These are phyloP conservation scores for Ectropis grisescens DNA, from an alignment of 1,140 invertebrate genomes.

Conservation along the genomic window DNA sequence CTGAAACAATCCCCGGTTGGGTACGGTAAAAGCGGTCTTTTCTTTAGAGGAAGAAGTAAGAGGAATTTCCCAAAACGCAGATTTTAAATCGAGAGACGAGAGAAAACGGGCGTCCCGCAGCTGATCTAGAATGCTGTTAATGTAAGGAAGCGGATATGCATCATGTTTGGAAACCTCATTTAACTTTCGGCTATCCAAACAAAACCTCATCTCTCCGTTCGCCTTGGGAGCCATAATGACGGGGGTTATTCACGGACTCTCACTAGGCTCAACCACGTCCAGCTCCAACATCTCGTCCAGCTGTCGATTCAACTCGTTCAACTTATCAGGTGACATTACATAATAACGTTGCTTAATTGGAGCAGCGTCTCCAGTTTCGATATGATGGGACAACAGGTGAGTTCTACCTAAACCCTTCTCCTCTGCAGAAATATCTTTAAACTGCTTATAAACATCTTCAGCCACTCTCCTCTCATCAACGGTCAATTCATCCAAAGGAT, in stretches of 20 bases:
- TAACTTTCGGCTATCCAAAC: constrained; percentile 7
- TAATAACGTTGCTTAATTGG: too few relatives aligned
- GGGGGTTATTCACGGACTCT: too few relatives aligned
- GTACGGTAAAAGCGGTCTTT: constrained; percentile 60
- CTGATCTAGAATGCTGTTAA: constrained; percentile 1
- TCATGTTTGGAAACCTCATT: constrained; percentile 11
- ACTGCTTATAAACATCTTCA: too few relatives aligned
- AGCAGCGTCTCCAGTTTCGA: too few relatives aligned
- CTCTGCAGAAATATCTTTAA: too few relatives aligned
- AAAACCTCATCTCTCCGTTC: constrained; percentile 3
- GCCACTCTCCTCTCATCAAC: too few relatives aligned
- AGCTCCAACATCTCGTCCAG: neutral
- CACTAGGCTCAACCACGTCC: neutral
- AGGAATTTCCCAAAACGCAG: constrained; percentile 37
- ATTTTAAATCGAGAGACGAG: constrained; percentile 30
- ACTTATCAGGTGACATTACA: too few relatives aligned
- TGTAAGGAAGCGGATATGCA: constrained; percentile 10
- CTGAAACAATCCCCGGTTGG: constrained; percentile 7
- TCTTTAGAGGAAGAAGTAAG: constrained; percentile 17
- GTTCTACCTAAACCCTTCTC: too few relatives aligned
- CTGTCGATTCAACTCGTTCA: too few relatives aligned
- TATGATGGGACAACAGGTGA: too few relatives aligned
- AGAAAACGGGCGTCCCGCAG: constrained; percentile 6
- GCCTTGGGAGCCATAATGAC: too few relatives aligned
- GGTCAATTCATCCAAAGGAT: too few relatives aligned